Evolutionary conservation across 2,888 invertebrate genomes (phyloP).

Genomic region (Cryptus armator): DNA sequence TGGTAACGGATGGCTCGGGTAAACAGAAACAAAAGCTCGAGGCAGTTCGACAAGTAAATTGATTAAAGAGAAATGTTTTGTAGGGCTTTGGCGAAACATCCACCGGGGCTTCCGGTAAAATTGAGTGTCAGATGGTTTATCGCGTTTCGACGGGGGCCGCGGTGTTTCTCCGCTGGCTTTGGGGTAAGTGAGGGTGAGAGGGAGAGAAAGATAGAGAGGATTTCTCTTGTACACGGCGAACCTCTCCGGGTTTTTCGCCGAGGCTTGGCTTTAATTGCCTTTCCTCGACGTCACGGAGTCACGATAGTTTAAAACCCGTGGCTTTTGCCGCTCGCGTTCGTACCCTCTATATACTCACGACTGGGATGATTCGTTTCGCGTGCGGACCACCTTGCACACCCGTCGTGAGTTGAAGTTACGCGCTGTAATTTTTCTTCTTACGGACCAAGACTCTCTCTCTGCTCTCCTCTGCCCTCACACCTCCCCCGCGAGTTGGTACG

Average conservation of each 20-base stretch:
- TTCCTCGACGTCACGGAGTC: constrained; percentile 54
- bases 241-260: constrained; percentile 3
- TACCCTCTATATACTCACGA: constrained; percentile 26
- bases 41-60: constrained; percentile 13
- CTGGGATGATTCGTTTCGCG: constrained; percentile 38
- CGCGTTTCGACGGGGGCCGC: background rate
- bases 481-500: constrained; percentile 56
- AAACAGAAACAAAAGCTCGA: background rate
- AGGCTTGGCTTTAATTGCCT: constrained; percentile 52
- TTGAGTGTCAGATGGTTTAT: constrained; percentile 39
- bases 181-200: background rate
- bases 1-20: background rate
- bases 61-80: constrained; percentile 20
- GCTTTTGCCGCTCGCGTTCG: constrained; percentile 23
- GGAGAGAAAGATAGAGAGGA: background rate
- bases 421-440: constrained; percentile 57
- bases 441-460: constrained; percentile 31
- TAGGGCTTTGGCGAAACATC: background rate
- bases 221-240: constrained; percentile 1
- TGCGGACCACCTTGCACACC: constrained; percentile 7
- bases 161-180: background rate
- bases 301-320: constrained; percentile 29
- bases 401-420: constrained; percentile 53
- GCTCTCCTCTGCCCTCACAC: constrained; percentile 14
- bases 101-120: background rate